phyloP scores from a whole-genome alignment of 2,797 vertebrate species.

The Falco novaeseelandiae region DNA sequence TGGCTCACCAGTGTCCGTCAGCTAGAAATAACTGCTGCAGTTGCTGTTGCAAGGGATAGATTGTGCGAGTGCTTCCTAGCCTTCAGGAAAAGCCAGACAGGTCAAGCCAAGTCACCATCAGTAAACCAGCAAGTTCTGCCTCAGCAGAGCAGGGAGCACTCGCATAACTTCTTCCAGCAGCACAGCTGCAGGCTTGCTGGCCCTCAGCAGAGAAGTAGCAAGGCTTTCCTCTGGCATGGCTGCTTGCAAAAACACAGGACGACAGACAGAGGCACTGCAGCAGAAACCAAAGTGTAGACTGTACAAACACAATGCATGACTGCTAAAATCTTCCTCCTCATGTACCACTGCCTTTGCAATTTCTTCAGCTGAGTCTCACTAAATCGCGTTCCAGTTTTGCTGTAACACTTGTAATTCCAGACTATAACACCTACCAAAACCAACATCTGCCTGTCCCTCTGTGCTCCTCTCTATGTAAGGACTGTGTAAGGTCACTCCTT shows the following conservation, averaged over 20 bases:
- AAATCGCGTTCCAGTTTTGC: not conserved
- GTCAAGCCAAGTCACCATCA: not conserved
- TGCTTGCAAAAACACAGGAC: not conserved
- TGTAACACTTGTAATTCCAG: not conserved
- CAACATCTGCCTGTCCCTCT: not conserved
- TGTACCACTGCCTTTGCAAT: not conserved
- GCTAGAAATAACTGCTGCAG: not conserved
- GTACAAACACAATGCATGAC: fast-evolving
- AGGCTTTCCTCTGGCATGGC: not conserved
- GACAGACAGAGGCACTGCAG: not conserved
- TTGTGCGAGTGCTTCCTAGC: not conserved
- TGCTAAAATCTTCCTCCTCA: not conserved
- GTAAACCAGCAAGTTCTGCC: not conserved
- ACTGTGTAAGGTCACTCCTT: not conserved
- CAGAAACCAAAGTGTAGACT: not conserved
- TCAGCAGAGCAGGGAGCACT: not conserved
- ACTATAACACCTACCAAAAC: not conserved
- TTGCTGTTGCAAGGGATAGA: not conserved
- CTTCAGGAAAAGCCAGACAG: not conserved
- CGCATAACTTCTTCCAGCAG: not conserved
- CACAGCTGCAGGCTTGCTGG: not conserved
- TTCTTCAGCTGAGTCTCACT: not conserved
- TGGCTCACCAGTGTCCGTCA: not conserved
- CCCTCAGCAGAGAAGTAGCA: not conserved
- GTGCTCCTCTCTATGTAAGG: not conserved